A percentile compares a stretch with the other conserved stretches of the same genome.
phyloP scores from a whole-genome alignment of 1,140 invertebrate genomes.

The honey bee (Apis mellifera) region DNA sequence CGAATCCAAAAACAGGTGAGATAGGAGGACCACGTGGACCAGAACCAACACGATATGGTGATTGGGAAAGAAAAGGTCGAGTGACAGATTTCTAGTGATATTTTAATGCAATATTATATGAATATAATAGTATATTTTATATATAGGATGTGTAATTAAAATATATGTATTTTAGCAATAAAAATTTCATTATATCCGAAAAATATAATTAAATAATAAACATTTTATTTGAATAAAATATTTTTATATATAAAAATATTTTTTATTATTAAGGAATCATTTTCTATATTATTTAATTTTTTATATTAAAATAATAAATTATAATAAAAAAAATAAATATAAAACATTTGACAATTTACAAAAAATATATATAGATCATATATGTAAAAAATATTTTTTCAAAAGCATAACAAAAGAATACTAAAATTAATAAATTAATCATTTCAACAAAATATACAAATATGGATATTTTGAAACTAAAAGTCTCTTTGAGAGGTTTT shows the following conservation, averaged over 20 bases:
- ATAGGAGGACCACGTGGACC: conserved; percentile 96
- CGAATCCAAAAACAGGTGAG: conserved; percentile 96
- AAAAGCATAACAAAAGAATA: conserved; percentile 20
- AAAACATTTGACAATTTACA: not conserved
- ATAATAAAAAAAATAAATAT: not conserved
- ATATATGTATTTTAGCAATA: not conserved
- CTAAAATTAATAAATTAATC: not conserved
- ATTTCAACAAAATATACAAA: not conserved
- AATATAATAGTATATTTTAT: not conserved
- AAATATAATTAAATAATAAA: conserved; percentile 10
- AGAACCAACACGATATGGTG: conserved; percentile 99
- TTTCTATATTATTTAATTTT: not conserved
- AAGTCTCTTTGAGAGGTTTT: not conserved
- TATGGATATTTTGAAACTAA: conserved; percentile 14
- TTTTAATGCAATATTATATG: not conserved
- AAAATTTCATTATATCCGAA: not conserved
- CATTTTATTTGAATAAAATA: not conserved
- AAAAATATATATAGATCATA: not conserved
- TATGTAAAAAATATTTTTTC: conserved; percentile 34
- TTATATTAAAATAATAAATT: not conserved
- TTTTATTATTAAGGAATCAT: not conserved
- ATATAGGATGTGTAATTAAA: not conserved
- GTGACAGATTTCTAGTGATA: conserved; percentile 91
- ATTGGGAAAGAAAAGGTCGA: conserved; percentile 99
- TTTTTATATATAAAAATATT: not conserved